Percentiles rank a stretch among this genome's conserved stretches.
Evolutionary conservation across 1,140 invertebrate species (phyloP).

Genomic region (Linepithema humile): DNA sequence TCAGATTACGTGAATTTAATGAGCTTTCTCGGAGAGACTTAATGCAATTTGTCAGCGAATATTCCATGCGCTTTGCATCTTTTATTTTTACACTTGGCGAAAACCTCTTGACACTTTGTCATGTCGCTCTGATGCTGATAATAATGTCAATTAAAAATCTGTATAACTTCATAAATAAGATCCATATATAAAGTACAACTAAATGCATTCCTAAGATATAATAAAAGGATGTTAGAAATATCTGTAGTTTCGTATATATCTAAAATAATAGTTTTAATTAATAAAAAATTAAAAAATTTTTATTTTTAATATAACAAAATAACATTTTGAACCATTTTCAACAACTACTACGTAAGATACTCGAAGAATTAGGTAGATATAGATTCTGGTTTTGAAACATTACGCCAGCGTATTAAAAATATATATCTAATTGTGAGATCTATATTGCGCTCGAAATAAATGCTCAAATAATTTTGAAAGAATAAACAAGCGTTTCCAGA

Average conservation of each 20-base stretch:
- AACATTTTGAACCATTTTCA: neutral
- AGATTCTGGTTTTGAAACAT: neutral
- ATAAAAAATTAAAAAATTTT: neutral
- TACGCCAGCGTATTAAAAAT: neutral
- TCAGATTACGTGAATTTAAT: conserved; percentile 42
- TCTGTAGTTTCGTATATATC: neutral
- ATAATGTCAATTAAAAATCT: neutral
- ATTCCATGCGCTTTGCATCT: conserved; percentile 10
- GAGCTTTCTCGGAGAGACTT: conserved; percentile 32
- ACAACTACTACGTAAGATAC: no score
- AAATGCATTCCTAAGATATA: no score
- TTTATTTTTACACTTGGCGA: neutral
- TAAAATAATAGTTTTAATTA: neutral
- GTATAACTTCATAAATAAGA: neutral
- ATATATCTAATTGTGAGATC: no score
- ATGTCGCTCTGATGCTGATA: neutral
- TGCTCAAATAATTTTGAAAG: neutral
- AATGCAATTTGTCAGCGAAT: conserved; percentile 20
- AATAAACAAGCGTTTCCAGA: neutral
- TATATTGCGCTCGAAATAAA: neutral
- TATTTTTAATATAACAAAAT: neutral
- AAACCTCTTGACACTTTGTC: neutral
- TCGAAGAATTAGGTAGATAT: neutral
- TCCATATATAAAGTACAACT: neutral
- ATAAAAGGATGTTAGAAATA: no score